phyloP scores from a whole-genome alignment of 2,797 vertebrate genomes.

The Pipistrellus pipistrellus region DNA sequence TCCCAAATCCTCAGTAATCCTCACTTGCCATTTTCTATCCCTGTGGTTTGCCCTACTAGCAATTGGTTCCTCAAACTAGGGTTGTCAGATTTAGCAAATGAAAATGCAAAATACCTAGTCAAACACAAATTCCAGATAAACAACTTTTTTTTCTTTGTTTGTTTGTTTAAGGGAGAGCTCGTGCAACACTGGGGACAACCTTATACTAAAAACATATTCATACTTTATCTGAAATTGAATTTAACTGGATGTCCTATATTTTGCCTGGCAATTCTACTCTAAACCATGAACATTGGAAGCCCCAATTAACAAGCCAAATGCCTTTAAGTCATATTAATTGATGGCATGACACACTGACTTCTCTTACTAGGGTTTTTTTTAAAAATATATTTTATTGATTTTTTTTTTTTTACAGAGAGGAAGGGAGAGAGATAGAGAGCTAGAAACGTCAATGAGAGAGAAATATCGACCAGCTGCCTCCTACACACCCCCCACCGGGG shows the following conservation, averaged over 20 bases:
- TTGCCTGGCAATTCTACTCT: neutral
- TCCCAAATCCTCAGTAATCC: neutral
- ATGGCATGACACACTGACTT: neutral
- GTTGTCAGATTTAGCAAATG: neutral
- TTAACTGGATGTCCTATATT: neutral
- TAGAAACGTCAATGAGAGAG: too few relatives aligned
- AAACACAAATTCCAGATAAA: slow-evolving; percentile 28
- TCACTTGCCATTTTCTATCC: neutral
- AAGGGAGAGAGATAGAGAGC: too few relatives aligned
- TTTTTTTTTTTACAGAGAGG: too few relatives aligned
- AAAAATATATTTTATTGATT: too few relatives aligned
- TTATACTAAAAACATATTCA: neutral
- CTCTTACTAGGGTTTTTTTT: neutral
- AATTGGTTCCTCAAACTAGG: neutral
- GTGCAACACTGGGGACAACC: neutral
- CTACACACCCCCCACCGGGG: too few relatives aligned
- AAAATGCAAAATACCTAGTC: neutral
- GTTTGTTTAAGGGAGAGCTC: neutral
- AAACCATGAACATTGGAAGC: neutral
- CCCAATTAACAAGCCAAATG: neutral
- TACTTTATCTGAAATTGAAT: slow-evolving; percentile 15
- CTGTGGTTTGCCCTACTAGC: neutral
- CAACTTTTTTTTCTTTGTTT: neutral
- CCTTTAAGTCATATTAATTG: neutral
- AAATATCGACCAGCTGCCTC: too few relatives aligned